phyloP scores from a whole-genome alignment of 2,797 vertebrate genomes.

The Alca torda region DNA sequence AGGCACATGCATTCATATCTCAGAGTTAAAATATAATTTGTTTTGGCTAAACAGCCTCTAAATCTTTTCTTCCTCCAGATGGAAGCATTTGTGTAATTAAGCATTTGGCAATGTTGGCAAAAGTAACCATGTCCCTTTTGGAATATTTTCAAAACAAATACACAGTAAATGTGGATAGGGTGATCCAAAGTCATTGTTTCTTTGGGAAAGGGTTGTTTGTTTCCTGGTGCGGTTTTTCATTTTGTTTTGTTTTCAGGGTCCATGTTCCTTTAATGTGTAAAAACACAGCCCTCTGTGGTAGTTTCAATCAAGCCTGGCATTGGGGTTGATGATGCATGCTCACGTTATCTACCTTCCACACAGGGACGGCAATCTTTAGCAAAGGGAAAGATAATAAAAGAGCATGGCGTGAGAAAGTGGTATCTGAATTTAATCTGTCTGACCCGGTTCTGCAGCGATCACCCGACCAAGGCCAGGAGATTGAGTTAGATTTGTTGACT shows the following conservation, averaged over 20 bases:
- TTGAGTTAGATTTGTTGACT: not conserved
- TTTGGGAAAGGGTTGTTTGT: not conserved
- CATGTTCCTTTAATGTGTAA: not conserved
- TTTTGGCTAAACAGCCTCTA: constrained; percentile 39
- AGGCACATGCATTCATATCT: not conserved
- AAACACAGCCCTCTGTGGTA: not conserved
- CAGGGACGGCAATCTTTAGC: not conserved
- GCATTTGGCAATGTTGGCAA: constrained; percentile 29
- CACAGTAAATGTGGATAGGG: not conserved
- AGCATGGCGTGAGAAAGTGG: not conserved
- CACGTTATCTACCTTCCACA: accelerated
- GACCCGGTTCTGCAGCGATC: not conserved
- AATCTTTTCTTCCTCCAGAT: constrained; percentile 52
- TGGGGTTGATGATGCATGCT: not conserved
- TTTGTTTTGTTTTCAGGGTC: not conserved
- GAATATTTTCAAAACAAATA: constrained; percentile 54
- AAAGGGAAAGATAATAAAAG: not conserved
- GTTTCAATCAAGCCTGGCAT: not conserved
- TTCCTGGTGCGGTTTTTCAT: not conserved
- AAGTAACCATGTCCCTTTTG: constrained; percentile 25
- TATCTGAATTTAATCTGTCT: not conserved
- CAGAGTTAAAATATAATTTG: constrained; percentile 25
- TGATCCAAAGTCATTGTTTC: not conserved
- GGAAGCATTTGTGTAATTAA: constrained; percentile 51
- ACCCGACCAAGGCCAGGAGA: not conserved